Conservation (phyloP, 2,888 invertebrate genomes). For the Entomobrya multifasciata region DNA sequence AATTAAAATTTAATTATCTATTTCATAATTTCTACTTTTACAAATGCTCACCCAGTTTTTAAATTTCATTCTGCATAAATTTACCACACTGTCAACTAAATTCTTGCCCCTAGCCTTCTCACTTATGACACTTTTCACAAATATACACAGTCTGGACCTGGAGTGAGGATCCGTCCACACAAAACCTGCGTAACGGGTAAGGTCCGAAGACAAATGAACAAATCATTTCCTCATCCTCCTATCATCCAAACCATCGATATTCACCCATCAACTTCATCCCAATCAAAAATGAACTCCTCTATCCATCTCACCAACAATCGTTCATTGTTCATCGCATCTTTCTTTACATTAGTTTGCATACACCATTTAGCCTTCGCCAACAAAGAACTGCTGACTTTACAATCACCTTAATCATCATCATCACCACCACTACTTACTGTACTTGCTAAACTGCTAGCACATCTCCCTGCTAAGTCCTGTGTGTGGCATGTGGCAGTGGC, state of each 20-base stretch:
- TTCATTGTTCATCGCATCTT: too few relatives aligned
- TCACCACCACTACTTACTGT: neutral
- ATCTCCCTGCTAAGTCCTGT: neutral
- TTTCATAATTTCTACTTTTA: too few relatives aligned
- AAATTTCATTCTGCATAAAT: too few relatives aligned
- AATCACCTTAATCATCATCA: neutral
- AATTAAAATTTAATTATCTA: too few relatives aligned
- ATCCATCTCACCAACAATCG: neutral
- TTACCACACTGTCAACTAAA: too few relatives aligned
- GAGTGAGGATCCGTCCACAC: neutral
- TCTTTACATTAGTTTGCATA: neutral
- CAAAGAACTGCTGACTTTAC: neutral
- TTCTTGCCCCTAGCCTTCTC: too few relatives aligned
- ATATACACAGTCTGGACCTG: neutral
- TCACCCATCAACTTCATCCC: too few relatives aligned
- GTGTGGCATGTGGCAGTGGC: neutral
- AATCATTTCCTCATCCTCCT: neutral
- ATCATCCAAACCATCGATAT: too few relatives aligned
- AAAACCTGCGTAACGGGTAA: neutral
- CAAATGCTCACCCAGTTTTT: too few relatives aligned
- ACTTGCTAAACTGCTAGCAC: conserved; percentile 4
- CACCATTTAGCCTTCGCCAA: neutral
- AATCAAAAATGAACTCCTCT: neutral
- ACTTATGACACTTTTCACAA: too few relatives aligned
- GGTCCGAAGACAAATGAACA: neutral